phyloP scores from a whole-genome alignment of 2,888 invertebrate species.

The Lymantria dispar region DNA sequence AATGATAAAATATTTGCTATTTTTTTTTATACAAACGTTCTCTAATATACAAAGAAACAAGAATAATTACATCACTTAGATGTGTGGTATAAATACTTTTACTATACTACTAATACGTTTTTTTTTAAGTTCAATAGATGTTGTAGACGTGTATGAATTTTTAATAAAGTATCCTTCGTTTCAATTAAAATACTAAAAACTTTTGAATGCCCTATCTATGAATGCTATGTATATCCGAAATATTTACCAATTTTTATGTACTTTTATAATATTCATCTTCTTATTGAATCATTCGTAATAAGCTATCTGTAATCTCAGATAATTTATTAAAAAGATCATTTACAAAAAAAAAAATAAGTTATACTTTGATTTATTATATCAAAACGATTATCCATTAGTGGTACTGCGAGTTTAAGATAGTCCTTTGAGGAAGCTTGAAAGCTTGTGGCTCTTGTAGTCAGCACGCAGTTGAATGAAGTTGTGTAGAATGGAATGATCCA shows the following conservation, averaged over 20 bases:
- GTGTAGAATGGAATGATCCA: conserved; percentile 94
- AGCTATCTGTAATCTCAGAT: too few relatives aligned
- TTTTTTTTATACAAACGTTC: conserved; percentile 7
- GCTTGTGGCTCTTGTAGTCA: conserved; percentile 95
- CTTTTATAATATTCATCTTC: too few relatives aligned
- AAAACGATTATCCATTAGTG: too few relatives aligned
- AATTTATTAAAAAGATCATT: background rate
- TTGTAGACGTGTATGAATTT: too few relatives aligned
- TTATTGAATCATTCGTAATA: too few relatives aligned
- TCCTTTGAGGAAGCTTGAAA: conserved; percentile 84
- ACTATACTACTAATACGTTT: background rate
- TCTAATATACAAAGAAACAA: conserved; percentile 43
- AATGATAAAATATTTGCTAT: background rate
- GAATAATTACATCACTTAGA: conserved; percentile 9
- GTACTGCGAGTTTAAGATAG: conserved; percentile 53
- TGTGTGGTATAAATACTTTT: conserved; percentile 2
- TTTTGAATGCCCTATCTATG: too few relatives aligned
- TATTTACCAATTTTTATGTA: too few relatives aligned
- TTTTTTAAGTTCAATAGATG: background rate
- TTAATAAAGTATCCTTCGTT: too few relatives aligned
- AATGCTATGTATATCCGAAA: too few relatives aligned
- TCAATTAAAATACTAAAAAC: too few relatives aligned
- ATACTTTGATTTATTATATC: too few relatives aligned
- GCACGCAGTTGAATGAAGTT: conserved; percentile 97
- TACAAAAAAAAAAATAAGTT: background rate